Percentiles rank a stretch among this genome's conserved stretches.
phyloP scores from a whole-genome alignment of 2,888 invertebrate species.

The Chrysolina oricalcia region DNA sequence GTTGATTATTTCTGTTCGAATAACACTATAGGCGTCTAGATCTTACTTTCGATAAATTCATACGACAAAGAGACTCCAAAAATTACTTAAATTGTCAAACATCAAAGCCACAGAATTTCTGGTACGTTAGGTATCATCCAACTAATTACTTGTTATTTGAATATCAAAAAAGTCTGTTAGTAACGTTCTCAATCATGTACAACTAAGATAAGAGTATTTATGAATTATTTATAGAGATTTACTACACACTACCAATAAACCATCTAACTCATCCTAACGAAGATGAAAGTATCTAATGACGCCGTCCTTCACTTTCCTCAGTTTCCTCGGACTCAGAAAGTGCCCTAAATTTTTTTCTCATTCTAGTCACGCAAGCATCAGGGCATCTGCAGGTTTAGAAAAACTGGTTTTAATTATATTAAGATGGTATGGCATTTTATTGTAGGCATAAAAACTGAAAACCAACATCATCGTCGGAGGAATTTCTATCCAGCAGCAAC shows the following conservation, averaged over 20 bases:
- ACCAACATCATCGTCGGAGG: slow-evolving; percentile 12
- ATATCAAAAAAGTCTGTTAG: too few relatives aligned
- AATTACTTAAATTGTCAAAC: too few relatives aligned
- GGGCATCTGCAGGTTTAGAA: slow-evolving; percentile 27
- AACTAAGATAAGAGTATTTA: too few relatives aligned
- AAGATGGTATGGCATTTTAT: slow-evolving; percentile 39
- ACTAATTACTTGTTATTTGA: too few relatives aligned
- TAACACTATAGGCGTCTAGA: too few relatives aligned
- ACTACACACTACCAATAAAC: background rate
- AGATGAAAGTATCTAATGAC: slow-evolving; percentile 30
- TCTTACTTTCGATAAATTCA: too few relatives aligned
- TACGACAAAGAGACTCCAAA: too few relatives aligned
- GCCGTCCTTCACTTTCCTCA: slow-evolving; percentile 26
- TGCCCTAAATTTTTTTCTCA: slow-evolving; percentile 37
- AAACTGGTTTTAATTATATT: slow-evolving; percentile 48
- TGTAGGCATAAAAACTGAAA: slow-evolving; percentile 36
- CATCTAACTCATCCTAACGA: slow-evolving; percentile 20
- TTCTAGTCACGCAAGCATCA: slow-evolving; percentile 21
- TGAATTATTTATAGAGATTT: background rate
- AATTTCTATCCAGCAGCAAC: background rate
- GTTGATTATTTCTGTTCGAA: too few relatives aligned
- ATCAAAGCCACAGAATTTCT: too few relatives aligned
- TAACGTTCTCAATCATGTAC: too few relatives aligned
- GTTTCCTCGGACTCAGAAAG: slow-evolving; percentile 9
- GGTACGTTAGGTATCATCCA: too few relatives aligned